These are phyloP conservation scores for Tinamus guttatus DNA, from an alignment of 2,113 vertebrate species.

Conservation along the genomic window DNA sequence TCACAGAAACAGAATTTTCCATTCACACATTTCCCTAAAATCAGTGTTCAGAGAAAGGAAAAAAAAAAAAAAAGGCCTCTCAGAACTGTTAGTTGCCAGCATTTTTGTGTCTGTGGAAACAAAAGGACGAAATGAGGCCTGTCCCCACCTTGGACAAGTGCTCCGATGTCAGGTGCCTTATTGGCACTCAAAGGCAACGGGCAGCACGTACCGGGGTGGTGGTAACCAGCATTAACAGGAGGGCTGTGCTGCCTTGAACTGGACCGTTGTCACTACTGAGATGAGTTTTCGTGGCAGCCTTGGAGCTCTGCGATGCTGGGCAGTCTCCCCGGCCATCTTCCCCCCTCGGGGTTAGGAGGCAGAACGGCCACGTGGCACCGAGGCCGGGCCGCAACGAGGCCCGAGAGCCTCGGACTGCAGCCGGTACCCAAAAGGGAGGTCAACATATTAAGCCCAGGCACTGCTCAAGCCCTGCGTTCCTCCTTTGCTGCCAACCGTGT, in stretches of 20 bases:
- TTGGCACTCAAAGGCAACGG: not conserved
- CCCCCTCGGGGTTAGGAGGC: not conserved
- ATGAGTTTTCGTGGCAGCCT: not conserved
- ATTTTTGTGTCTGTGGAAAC: not conserved
- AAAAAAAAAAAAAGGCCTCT: not conserved
- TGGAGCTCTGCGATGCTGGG: not conserved
- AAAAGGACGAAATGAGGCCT: not conserved
- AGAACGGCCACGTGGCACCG: not conserved
- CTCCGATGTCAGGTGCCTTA: not conserved
- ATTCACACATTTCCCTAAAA: conserved; percentile 28
- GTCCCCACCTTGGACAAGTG: not conserved
- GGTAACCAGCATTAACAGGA: not conserved
- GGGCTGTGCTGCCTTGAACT: not conserved
- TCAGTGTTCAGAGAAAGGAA: not conserved
- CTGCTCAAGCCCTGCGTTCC: conserved; percentile 24
- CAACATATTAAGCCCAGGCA: conserved; percentile 53
- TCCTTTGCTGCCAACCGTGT: conserved; percentile 62
- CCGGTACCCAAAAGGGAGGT: conserved; percentile 50
- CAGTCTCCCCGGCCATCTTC: not conserved
- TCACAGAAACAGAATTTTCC: conserved; percentile 43
- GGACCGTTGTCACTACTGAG: not conserved
- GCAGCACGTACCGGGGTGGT: not conserved
- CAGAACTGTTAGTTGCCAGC: not conserved
- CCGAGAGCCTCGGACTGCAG: conserved; percentile 22
- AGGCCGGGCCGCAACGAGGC: not conserved